Base-by-base conservation (phyloP, 2,888 invertebrate genomes). In the Suillia variegata region DNA sequence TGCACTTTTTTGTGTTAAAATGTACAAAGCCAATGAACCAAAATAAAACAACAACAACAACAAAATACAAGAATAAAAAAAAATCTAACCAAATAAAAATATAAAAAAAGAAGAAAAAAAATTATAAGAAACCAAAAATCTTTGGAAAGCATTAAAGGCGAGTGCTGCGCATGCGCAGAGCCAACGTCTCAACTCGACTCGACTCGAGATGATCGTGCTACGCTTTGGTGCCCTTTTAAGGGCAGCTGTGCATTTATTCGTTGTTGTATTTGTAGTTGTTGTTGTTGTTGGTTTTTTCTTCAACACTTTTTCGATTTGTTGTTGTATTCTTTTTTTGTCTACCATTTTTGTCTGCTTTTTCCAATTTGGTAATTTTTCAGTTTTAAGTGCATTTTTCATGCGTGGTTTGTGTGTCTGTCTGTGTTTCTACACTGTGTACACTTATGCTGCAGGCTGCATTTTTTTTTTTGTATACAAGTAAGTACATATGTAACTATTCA, bases 131-230 rank as follows among this genome's bases (percentile, higher is more conserved):
- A 63, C 64, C 74, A 73, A 73, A 72, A 73, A 72, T 72, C 74
- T 70, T 64, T 73, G 66, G 70, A 64, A 72, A 70, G 71, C 70
- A 70, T 26, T 26, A 48, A n/a, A 21, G 56, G 45, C 56, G 34
- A 22, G 68, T 63, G 62, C 58, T 71, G 71, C 73, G 73, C 73
- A 69, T 73, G 73, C 69, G 69, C 73, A 70, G 62, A 6, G 49
- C 50, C 38, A 31, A 47, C 31, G 55, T 26, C 10, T 26, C 26
- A 26, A 10, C 26, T 26, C 26, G 10, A 26, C 47, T 26, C 26
- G 26, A 10, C 26, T 26, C n/a, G 26, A 26, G 26, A 26, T 26
- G 26, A 26, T 26, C 26, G 26, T 26, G 26, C 38, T n/a, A 38
- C 38, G 38, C 12, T 38, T 38, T 38, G 38, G 38, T 38, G 38